Base-by-base conservation (phyloP, 2,797 vertebrate genomes). In the Ctenopoma multispine region DNA sequence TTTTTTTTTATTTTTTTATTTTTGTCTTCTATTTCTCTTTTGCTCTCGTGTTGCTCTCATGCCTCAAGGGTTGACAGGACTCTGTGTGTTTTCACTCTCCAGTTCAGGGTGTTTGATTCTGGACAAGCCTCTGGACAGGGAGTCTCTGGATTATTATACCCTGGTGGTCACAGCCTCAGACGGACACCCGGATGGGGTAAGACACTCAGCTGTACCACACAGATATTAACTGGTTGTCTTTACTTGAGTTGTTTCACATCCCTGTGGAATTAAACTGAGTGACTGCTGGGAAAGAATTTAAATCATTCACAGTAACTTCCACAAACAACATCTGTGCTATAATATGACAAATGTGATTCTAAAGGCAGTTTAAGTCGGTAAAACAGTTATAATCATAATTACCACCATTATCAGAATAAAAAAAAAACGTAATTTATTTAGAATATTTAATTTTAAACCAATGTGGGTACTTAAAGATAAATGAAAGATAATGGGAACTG, bases 111-210 rank as follows among this genome's bases (percentile, higher is more conserved):
- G 96, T 83, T 92, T 99, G 87, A 85, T 95, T 70, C 93, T 99
- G 93, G 94, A 92, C 57, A 97, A 96, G 83, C 85, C 95, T 27
- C 86, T 99, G 94, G 97, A 99, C 94, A 94, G 97, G 44, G 98
- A 99, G 83, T 93, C 94, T 82, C 93, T 94, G 0, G 98, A 99
- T 87, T 95, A 93, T 85, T 99, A 99, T 79, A 95, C 95, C 77
- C 94, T 99, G 80, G 95, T 96, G 62, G 91, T 99, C 79, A 98
- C 96, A 0, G 97, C 97, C 51, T 96, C 96, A 0, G 98, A 99
- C 20, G 96, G 96, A 82, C 95, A 94, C 31, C 95, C 95, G 11
- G 95, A 95, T n/a, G 97, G 97, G 95, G 98, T 99, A 94, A 97
- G 97, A 79, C 67, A 60, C 49, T 23, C 46, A 41, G 31, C 20